These are phyloP conservation scores for Aphaenogaster ashmeadi DNA, from an alignment of 1,140 invertebrate species.

Conservation along the genomic window DNA sequence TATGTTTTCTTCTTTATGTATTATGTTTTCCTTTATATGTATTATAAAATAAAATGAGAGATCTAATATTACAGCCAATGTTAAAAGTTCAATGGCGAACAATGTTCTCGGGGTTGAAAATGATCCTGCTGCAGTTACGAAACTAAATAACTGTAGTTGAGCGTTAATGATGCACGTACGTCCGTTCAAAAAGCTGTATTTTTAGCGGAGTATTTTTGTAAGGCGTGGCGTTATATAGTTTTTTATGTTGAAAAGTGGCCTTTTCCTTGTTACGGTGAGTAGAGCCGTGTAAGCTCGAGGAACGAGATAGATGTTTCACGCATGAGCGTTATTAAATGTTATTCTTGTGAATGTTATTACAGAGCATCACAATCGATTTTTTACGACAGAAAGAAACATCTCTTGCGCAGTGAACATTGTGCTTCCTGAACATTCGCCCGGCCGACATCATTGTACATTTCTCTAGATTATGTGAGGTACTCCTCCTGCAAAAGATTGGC, in stretches of 20 bases:
- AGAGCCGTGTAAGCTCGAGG: constrained; percentile 67
- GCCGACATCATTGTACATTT: constrained; percentile 43
- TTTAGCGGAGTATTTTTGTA: constrained; percentile 67
- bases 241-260: constrained; percentile 68
- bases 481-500: background rate
- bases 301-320: constrained; percentile 54
- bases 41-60: background rate
- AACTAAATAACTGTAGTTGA: constrained; percentile 20
- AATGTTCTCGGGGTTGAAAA: constrained; percentile 9
- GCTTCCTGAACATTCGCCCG: background rate
- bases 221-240: constrained; percentile 57
- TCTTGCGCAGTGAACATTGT: constrained; percentile 23
- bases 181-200: constrained; percentile 59
- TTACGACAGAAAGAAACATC: constrained; percentile 76
- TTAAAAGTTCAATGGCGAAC: constrained; percentile 6
- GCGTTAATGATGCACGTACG: constrained; percentile 60
- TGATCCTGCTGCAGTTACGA: constrained; percentile 2
- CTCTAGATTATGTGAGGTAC: constrained; percentile 30
- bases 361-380: constrained; percentile 72
- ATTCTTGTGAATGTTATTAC: constrained; percentile 74
- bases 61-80: background rate
- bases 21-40: background rate
- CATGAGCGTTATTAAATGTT: constrained; percentile 74
- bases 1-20: too few relatives aligned
- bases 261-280: constrained; percentile 77